Evolutionary conservation across 30 jellyfish, hydroid and myxozoan species (phyloP), one percentile per base, ranked within the genome.

Genomic region (Pseudorhiza aurosa): DNA sequence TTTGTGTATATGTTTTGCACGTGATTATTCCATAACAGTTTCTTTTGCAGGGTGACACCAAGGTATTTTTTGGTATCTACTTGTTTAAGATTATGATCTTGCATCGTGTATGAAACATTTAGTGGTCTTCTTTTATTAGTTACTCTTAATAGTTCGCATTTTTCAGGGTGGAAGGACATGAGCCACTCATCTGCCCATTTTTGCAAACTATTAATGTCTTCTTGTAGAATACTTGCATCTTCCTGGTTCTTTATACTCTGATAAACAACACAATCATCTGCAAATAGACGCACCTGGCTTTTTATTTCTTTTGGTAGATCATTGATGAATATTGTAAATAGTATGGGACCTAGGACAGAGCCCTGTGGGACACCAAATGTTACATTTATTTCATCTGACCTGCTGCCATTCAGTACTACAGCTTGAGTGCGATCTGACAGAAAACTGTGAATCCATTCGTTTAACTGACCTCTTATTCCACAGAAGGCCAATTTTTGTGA

Each of bases 361-460:
- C 85, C 70, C 57, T 71, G 85, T 27, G 85, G 85, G 72, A 72
- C 86, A 56, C 86, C 86, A 21, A 62, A 57, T 42, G 77, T 39
- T 39, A 76, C 75, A 50, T 53, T 39, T 50, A 73, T 32, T 51
- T 39, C 74, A 47, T 73, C 73, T 30, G 62, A 73, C 44, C 75
- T 47, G 65, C 14, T 32, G 57, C 44, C 75, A 40, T 51, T 56
- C 40, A 73, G 19, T 27, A 51, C 62, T 50, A 47, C 87, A 26
- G 60, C 35, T 73, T 49, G 75, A 27, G 58, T 27, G 42, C 83
- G 69, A 19, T 46, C 44, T 43, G 65, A 46, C 68, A 69, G 44
- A 28, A 46, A 69, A 49, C 65, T 69, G 24, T 43, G 28, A 49
- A 69, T 44, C 83, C 69, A 40, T 18, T 44, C 31, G 70, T 69